Percentiles rank a stretch among this genome's conserved stretches.
Conservation (phyloP, 2,113 vertebrate genomes). For the Cisticola juncidis region DNA sequence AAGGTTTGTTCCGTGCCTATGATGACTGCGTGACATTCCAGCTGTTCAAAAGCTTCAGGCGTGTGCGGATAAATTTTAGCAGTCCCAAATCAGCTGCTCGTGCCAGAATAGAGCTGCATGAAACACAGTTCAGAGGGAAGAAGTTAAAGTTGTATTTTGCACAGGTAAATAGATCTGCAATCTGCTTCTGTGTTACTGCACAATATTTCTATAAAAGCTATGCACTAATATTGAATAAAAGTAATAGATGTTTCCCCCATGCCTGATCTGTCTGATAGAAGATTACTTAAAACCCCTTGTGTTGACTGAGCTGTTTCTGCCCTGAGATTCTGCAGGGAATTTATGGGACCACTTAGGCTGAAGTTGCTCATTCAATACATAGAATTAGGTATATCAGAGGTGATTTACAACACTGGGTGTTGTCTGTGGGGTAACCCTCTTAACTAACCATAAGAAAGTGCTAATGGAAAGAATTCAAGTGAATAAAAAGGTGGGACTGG, state of each 20-base stretch:
- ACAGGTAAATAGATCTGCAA: slow-evolving; percentile 73
- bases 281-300: not conserved
- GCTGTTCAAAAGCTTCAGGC: slow-evolving; percentile 87
- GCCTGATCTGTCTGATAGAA: not conserved
- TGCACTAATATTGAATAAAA: not conserved
- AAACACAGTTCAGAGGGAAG: slow-evolving; percentile 87
- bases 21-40: slow-evolving; percentile 87
- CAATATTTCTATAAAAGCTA: not conserved
- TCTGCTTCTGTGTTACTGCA: not conserved
- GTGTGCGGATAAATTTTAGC: slow-evolving; percentile 87
- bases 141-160: slow-evolving; percentile 88
- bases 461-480: not conserved
- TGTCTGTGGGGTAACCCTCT: not conserved
- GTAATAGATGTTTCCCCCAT: not conserved
- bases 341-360: not conserved
- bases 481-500: not conserved
- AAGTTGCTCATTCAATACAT: not conserved
- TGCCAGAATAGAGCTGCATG: slow-evolving; percentile 88
- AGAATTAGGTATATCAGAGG: not conserved
- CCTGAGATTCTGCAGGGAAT: not conserved
- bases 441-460: not conserved
- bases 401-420: not conserved
- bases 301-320: not conserved
- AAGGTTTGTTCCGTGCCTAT: slow-evolving; percentile 83
- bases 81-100: slow-evolving; percentile 85